Percentiles rank a stretch among this genome's conserved stretches.
phyloP scores from a whole-genome alignment of 2,113 vertebrate genomes.

The Alaudala cheleensis region DNA sequence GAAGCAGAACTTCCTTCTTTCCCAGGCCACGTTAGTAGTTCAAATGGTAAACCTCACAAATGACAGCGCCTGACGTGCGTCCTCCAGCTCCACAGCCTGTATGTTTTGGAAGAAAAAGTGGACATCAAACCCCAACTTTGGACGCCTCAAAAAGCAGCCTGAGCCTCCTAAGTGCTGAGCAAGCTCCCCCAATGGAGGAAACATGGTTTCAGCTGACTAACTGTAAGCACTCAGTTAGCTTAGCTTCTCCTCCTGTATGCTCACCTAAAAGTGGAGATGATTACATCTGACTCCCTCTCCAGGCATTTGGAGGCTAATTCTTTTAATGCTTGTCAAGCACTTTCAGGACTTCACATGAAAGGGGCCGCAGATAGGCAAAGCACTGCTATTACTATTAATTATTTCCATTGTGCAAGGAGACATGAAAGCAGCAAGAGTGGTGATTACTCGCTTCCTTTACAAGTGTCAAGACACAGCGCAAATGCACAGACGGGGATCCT shows the following conservation, averaged over 20 bases:
- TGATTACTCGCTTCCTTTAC: slow-evolving; percentile 60
- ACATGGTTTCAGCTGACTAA: slow-evolving; percentile 49
- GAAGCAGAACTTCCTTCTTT: neutral
- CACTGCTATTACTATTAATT: slow-evolving; percentile 52
- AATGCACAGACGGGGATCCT: slow-evolving; percentile 19
- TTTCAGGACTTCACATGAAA: slow-evolving; percentile 61
- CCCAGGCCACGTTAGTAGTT: neutral
- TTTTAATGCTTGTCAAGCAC: slow-evolving; percentile 57
- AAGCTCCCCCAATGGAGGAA: neutral
- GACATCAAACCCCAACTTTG: neutral
- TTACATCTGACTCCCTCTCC: slow-evolving; percentile 47
- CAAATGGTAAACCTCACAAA: neutral
- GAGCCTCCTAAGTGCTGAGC: slow-evolving; percentile 21
- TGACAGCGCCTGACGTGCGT: neutral
- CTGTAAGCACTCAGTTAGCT: slow-evolving; percentile 41
- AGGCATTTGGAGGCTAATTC: slow-evolving; percentile 56
- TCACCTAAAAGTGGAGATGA: slow-evolving; percentile 43
- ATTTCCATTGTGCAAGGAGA: slow-evolving; percentile 66
- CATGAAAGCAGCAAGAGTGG: slow-evolving; percentile 52
- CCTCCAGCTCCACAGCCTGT: neutral
- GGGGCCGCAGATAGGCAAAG: slow-evolving; percentile 60
- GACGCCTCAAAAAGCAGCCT: neutral
- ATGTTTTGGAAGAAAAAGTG: neutral
- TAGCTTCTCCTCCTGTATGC: slow-evolving; percentile 1
- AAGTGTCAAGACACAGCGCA: slow-evolving; percentile 39